phyloP scores from a whole-genome alignment of 2,797 vertebrate species.

The Lithobates pipiens region DNA sequence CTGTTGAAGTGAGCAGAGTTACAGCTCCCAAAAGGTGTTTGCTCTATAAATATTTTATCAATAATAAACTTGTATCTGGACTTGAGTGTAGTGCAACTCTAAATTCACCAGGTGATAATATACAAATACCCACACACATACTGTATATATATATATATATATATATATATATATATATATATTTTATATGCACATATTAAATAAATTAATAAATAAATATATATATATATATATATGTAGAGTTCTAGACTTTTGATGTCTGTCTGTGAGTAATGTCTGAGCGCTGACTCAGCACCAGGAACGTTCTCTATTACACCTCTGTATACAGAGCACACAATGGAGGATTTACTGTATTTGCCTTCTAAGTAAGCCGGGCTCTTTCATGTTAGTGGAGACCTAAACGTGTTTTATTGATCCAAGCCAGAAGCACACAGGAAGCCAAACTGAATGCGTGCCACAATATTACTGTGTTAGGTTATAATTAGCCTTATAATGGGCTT shows the following conservation, averaged over 20 bases:
- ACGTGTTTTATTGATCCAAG: not conserved
- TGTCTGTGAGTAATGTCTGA: not conserved
- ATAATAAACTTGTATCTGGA: no score
- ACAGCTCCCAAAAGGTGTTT: no score
- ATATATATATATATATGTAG: no score
- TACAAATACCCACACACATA: no score
- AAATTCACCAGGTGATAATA: no score
- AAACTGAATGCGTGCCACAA: not conserved
- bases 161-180: no score
- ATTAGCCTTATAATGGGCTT: not conserved
- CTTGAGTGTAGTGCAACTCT: no score
- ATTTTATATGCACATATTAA: no score
- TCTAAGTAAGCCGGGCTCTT: not conserved
- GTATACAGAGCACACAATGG: not conserved
- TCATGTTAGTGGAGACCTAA: not conserved
- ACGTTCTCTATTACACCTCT: not conserved
- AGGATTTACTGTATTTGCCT: not conserved
- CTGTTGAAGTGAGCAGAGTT: no score
- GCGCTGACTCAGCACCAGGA: not conserved
- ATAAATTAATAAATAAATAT: no score
- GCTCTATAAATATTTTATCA: no score
- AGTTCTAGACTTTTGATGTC: not conserved
- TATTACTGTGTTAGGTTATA: not conserved
- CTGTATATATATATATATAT: no score
- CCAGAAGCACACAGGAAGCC: constrained; percentile 8